Percentiles rank a stretch among this genome's conserved stretches.
Conservation (phyloP, 2,797 vertebrate species). For the Pangasius larnaudii region DNA sequence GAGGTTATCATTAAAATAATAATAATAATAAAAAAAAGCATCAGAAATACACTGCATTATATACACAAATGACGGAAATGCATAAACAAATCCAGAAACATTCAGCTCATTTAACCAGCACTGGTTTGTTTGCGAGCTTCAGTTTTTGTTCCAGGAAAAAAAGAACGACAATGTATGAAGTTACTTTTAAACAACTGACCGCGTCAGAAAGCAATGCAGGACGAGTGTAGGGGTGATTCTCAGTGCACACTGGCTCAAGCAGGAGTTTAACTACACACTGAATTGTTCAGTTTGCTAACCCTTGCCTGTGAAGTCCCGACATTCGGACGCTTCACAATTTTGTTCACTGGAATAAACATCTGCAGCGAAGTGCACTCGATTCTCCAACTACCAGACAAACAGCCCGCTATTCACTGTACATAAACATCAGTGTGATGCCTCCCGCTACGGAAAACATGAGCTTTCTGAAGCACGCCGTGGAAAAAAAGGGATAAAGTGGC, state of each 20-base stretch:
- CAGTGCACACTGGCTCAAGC: too few species aligned
- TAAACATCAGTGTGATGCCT: too few species aligned
- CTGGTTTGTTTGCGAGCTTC: background rate
- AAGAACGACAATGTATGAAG: conserved; percentile 21
- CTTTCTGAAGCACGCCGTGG: background rate
- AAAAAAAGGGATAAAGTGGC: conserved; percentile 48
- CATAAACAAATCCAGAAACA: background rate
- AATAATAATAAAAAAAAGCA: background rate
- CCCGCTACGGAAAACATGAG: background rate
- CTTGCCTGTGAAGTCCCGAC: conserved; percentile 25
- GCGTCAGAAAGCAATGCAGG: background rate
- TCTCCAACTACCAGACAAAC: background rate
- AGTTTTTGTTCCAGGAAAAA: background rate
- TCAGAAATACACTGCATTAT: background rate
- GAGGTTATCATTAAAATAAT: background rate
- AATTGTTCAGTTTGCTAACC: conserved; percentile 28
- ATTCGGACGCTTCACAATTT: conserved; percentile 24
- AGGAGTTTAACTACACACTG: background rate
- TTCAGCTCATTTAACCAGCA: background rate
- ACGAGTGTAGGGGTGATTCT: background rate
- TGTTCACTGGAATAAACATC: conserved; percentile 47
- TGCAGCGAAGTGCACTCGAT: conserved; percentile 38
- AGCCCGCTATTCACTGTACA: background rate
- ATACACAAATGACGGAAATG: background rate
- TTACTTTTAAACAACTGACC: conserved; percentile 50